A percentile compares a stretch with the other conserved stretches of the same genome.
Evolutionary conservation across 2,113 vertebrate genomes (phyloP).

Genomic region (Halcyon senegalensis): DNA sequence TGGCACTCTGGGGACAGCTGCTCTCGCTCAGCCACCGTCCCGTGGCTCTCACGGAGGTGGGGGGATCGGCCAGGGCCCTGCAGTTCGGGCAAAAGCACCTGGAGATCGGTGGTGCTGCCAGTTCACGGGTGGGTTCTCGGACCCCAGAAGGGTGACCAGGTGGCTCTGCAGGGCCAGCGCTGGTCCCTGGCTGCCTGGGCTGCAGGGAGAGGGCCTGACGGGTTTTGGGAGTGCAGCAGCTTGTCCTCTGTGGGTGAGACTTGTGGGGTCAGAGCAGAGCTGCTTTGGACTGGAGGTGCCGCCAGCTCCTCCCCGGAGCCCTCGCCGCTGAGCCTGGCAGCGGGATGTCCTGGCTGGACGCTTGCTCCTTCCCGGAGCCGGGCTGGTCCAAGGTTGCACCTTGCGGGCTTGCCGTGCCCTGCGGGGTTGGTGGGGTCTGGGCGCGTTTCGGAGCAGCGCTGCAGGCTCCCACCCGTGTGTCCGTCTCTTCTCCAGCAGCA

Average conservation of each 20-base stretch:
- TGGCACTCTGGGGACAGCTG: too few species aligned
- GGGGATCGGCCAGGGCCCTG: too few species aligned
- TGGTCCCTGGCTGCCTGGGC: background rate
- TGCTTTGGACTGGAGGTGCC: background rate
- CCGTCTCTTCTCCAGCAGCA: too few species aligned
- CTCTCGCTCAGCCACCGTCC: too few species aligned
- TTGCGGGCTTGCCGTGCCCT: background rate
- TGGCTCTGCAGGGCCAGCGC: too few species aligned
- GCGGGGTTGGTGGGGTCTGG: background rate
- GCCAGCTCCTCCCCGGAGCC: background rate
- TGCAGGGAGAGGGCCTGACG: background rate
- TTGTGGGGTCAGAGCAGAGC: background rate
- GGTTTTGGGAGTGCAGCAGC: too few species aligned
- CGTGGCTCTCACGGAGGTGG: too few species aligned
- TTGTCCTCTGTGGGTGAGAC: too few species aligned
- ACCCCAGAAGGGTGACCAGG: too few species aligned
- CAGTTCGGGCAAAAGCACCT: too few species aligned
- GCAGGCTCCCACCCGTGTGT: background rate
- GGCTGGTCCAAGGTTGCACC: background rate
- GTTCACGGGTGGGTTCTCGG: too few species aligned
- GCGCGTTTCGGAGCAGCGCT: background rate
- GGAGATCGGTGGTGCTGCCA: too few species aligned
- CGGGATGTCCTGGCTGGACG: background rate
- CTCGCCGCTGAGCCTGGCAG: accelerated
- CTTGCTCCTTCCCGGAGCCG: background rate